Evolutionary conservation across 2,888 invertebrate species (phyloP), one percentile per base, ranked within the genome.

Genomic region (Drosophila dives): DNA sequence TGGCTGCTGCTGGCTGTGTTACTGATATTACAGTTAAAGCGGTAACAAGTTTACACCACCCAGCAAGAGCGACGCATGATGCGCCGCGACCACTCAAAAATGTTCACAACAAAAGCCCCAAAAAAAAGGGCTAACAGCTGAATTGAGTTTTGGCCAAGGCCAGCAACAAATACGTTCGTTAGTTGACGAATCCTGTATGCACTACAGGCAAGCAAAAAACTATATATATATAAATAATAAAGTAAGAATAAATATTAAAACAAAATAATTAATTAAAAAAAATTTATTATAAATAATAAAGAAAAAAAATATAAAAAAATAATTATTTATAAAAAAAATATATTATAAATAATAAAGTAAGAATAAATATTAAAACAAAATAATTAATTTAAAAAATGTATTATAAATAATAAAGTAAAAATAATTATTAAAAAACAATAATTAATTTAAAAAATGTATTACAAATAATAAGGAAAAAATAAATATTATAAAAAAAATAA

Each of bases 21-120:
- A 90, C 89, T 80, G 89, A 86, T 86, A 86, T 86, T 80, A 89
- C 75, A 74, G 86, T 90, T 86, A 90, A 88, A 77, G 90, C 90
- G 86, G 89, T 86, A 86, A 87, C 89, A 88, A 83, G 71, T 68
- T 75, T 49, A 70, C 80, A 64, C 53, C 81, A 54, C 32, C 66
- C 53, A 51, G n/a, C 66, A 65, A 68, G 63, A 42, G 51, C 53
- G 66, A 87, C 75, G 64, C 74, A 74, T 65, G 71, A 59, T 64
- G 40, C 80, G 69, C 65, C 61, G 40, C 56, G 42, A 42, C 61
- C 64, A 81, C 81, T 81, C 79, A 79, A 73, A 75, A 80, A 60
- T 81, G 54, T 61, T 70, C 49, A 53, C 49, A 75, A 68, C 62
- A 70, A 66, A 74, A 72, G 61, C 62, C 61, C 50, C 50, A 48